Base-by-base conservation (phyloP, 2,888 invertebrate species). In the Candidula unifasciata region DNA sequence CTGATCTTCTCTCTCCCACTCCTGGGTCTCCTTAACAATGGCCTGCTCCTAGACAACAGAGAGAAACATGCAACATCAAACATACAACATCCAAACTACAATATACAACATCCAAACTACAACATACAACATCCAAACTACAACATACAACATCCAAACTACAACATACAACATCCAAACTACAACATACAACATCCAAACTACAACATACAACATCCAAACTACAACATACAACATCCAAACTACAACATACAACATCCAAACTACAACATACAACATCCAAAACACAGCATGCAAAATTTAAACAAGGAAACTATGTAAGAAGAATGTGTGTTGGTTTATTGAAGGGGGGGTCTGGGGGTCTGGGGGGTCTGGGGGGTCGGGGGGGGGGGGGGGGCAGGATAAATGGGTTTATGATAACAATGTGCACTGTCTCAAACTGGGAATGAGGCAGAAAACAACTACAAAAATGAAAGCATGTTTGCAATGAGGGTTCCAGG, bases 1-100 rank as follows among this genome's bases (percentile, higher is more conserved):
- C 87, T 84, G 60, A 13, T 85, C 90, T 86, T 93, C 93, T 84
- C 89, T 90, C 87, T 93, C 93, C 92, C 92, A 93, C 85, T 90
- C 88, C 54, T 90, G 88, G 35, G 92, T 89, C 87, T 93, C 93
- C 81, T 89, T 89, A 52, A 92, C 82, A 74, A 90, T 88, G 79
- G 91, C 92, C 79, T 91, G 91, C 85, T 93, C 93, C 93, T 93
- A 64, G 37, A 79, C 33, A 66, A 66, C 77, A 74, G 30, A 71
- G 37, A 44, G 16, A 76, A 64, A n/a, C n/a, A n/a, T n/a, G n/a
- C n/a, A n/a, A n/a, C n/a, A n/a, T n/a, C n/a, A 79, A 74, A 74
- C 73, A 74, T 68, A 6, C 60, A 68, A 68, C 73, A 69, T 35
- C 35, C 21, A 69, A 66, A 3, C 1, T 66, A 27, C 8, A 66